A percentile compares a stretch with the other conserved stretches of the same genome.
phyloP scores from a whole-genome alignment of 2,113 vertebrate species.

The Rhegmatorhina hoffmannsi region DNA sequence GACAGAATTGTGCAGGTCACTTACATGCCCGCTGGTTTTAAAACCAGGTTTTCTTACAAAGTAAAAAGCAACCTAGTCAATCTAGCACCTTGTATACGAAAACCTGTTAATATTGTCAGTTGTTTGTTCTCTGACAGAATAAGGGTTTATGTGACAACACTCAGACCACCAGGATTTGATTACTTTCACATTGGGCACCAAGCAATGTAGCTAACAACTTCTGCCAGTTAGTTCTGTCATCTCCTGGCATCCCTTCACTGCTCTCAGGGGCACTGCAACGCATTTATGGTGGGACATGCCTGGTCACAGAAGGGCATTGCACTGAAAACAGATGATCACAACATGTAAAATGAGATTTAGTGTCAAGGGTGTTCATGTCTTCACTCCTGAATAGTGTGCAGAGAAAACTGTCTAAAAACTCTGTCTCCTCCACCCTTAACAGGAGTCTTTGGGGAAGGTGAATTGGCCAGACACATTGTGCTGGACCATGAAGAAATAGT shows the following conservation, averaged over 20 bases:
- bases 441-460: neutral
- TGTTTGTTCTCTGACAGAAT: neutral
- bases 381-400: fast-evolving
- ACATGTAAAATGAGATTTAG: neutral
- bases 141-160: neutral
- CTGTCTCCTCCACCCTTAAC: neutral
- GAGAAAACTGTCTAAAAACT: neutral
- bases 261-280: neutral
- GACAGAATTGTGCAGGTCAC: neutral
- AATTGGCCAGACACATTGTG: neutral
- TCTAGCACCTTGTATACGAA: neutral
- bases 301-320: neutral
- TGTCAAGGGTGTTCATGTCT: neutral
- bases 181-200: neutral
- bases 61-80: neutral
- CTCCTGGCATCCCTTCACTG: neutral
- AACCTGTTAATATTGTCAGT: neutral
- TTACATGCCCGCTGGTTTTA: neutral
- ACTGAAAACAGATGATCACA: neutral
- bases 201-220: neutral
- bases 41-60: neutral
- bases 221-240: neutral
- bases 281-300: neutral
- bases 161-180: neutral
- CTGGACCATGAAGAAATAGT: neutral